Percentiles rank a stretch among this genome's conserved stretches.
These are phyloP conservation scores for Salpingus planirostris DNA, from an alignment of 2,888 invertebrate species.

Conservation along the genomic window DNA sequence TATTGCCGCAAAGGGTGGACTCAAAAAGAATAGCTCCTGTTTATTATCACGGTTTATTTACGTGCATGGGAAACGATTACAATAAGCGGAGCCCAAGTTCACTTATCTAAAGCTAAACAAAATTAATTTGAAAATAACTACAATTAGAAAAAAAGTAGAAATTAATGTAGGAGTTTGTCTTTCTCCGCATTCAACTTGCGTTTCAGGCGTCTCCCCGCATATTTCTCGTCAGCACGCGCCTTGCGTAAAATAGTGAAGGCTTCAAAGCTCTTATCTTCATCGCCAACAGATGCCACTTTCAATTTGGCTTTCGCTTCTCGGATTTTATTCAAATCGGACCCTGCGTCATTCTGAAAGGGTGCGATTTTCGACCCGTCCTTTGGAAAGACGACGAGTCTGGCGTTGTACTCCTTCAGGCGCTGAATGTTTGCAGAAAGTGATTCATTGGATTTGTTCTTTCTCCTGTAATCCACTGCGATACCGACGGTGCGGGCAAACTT, in stretches of 20 bases:
- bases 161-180: conserved; percentile 3
- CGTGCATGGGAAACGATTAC: too few relatives aligned
- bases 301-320: conserved; percentile 60
- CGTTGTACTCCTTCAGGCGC: conserved; percentile 85
- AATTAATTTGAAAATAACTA: not conserved
- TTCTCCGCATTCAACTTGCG: conserved; percentile 7
- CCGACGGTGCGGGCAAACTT: conserved; percentile 83
- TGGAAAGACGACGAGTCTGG: conserved; percentile 89
- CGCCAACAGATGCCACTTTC: conserved; percentile 68
- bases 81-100: too few relatives aligned
- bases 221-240: conserved; percentile 40
- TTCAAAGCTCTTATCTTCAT: conserved; percentile 79
- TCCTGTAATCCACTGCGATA: conserved; percentile 84
- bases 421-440: conserved; percentile 82
- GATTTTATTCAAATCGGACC: conserved; percentile 65
- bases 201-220: conserved; percentile 6
- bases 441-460: conserved; percentile 87
- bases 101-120: too few relatives aligned
- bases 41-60: too few relatives aligned
- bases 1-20: too few relatives aligned
- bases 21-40: too few relatives aligned
- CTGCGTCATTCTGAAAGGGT: conserved; percentile 35
- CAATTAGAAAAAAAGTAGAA: not conserved
- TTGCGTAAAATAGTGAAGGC: conserved; percentile 73
- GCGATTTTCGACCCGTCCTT: conserved; percentile 47